Evolutionary conservation across 2,888 invertebrate species (phyloP), one percentile per base, ranked within the genome.

Genomic region (Choristoneura rosaceana): DNA sequence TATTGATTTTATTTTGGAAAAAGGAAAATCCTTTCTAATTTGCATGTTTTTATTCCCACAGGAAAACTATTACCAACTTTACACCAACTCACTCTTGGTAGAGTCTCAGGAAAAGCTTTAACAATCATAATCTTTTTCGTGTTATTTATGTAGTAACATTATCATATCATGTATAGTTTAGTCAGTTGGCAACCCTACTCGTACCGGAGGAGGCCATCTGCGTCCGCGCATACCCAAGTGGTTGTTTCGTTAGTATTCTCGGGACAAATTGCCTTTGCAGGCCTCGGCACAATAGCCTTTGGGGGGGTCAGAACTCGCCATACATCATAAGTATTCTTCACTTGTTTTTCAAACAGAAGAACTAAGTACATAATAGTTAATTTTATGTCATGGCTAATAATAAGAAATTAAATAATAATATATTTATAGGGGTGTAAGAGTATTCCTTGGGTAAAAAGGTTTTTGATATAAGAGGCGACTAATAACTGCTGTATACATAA

Each of bases 221-320:
- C 75, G 77, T 73, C 69, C 79, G 82, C 83, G 81, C 84, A 83
- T 83, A 84, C 82, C 78, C 85, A 73, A 76, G 70, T 63, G 62
- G 68, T 68, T 76, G 71, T 71, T 76, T 81, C 80, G 83, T 89
- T 88, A 85, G 87, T 90, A 90, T 90, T 89, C 89, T 80, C 76
- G 82, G 55, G 55, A 90, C 87, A 91, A 91, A 91, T 89, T 87
- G 87, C 87, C 88, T 88, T 90, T 79, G 78, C 80, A 79, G 81
- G 80, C 83, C 81, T 78, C 78, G 74, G 81, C 77, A 87, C 87
- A 88, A 87, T 85, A 79, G 82, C 80, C 84, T 85, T 81, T 76
- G 17, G 77, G 79, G 77, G 77, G 82, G 82, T 78, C 82, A 79
- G 75, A 75, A 81, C 86, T 76, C 75, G 78, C 75, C 76, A 74